phyloP scores from a whole-genome alignment of 2,888 invertebrate species.

The Incurvaria masculella region DNA sequence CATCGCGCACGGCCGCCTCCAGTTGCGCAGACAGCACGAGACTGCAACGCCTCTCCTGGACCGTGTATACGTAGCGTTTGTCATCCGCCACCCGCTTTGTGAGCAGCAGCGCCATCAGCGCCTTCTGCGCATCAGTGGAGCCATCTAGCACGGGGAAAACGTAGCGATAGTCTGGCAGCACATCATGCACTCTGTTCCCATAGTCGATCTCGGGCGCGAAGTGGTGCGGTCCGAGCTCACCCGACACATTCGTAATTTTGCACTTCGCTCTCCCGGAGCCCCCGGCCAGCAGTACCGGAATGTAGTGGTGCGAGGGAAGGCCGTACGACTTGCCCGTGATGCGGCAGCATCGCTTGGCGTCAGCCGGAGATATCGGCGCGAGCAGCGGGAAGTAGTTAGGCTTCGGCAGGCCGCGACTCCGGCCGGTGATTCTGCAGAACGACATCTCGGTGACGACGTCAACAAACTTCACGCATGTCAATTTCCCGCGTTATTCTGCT shows the following conservation, averaged over 20 bases:
- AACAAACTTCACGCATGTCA: not conserved
- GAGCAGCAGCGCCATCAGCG: constrained; percentile 59
- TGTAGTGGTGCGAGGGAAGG: constrained; percentile 72
- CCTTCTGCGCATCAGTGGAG: constrained; percentile 63
- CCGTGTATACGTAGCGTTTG: constrained; percentile 69
- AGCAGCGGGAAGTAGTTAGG: constrained; percentile 80
- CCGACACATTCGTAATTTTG: constrained; percentile 62
- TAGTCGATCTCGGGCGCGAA: constrained; percentile 59
- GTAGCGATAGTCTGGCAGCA: constrained; percentile 68
- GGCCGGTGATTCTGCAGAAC: constrained; percentile 78
- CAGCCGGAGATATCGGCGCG: constrained; percentile 79
- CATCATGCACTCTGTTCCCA: constrained; percentile 65
- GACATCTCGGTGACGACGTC: constrained; percentile 44
- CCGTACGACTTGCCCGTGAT: constrained; percentile 77
- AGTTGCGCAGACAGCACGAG: constrained; percentile 70
- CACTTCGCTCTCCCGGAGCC: constrained; percentile 53
- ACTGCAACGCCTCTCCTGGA: constrained; percentile 70
- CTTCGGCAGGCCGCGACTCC: constrained; percentile 74
- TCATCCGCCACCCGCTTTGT: constrained; percentile 56
- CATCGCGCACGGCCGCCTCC: constrained; percentile 73
- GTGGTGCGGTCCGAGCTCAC: constrained; percentile 60
- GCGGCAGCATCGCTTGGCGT: constrained; percentile 74
- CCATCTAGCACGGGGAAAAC: constrained; percentile 71
- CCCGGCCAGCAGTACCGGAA: constrained; percentile 65
- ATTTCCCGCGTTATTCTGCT: not conserved